Evolutionary conservation across 1,140 invertebrate genomes (phyloP).

Genomic region (Lepeophtheirus salmonis): DNA sequence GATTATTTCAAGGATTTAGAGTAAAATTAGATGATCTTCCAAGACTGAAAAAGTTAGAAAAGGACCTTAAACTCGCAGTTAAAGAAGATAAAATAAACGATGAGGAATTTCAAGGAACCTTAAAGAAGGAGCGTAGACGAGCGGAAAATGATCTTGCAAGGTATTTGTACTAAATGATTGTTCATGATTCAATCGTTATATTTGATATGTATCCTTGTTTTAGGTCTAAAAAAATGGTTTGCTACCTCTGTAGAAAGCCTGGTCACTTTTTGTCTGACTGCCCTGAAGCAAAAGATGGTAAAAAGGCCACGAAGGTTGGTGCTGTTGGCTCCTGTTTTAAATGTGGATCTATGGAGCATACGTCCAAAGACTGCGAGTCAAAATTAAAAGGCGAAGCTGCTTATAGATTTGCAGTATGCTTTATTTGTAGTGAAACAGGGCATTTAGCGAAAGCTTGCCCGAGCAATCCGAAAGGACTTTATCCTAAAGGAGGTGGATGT

Average conservation of each 20-base stretch:
- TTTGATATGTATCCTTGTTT: too few species aligned
- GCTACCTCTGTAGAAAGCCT: constrained; percentile 9
- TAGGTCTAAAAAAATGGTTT: constrained; percentile 11
- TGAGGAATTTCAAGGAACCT: background rate
- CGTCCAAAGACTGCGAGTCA: constrained; percentile 41
- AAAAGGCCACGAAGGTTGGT: background rate
- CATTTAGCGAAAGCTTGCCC: constrained; percentile 64
- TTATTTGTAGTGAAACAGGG: constrained; percentile 57
- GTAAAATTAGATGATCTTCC: background rate
- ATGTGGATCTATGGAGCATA: constrained; percentile 66
- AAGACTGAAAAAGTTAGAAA: background rate
- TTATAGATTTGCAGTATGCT: constrained; percentile 59
- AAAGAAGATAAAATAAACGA: background rate
- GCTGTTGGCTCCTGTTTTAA: constrained; percentile 45
- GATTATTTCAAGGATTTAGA: constrained; percentile 16
- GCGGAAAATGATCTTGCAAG: constrained; percentile 7
- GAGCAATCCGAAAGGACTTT: constrained; percentile 61
- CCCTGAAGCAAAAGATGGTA: background rate
- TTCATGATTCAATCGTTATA: too few species aligned
- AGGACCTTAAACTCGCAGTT: background rate
- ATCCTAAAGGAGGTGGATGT: constrained; percentile 64
- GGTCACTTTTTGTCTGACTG: constrained; percentile 11
- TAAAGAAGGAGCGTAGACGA: constrained; percentile 1
- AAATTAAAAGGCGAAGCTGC: constrained; percentile 32
- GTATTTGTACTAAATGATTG: too few species aligned